Evolutionary conservation across 1,140 invertebrate genomes (phyloP).

Genomic region (Drosophila obscura): DNA sequence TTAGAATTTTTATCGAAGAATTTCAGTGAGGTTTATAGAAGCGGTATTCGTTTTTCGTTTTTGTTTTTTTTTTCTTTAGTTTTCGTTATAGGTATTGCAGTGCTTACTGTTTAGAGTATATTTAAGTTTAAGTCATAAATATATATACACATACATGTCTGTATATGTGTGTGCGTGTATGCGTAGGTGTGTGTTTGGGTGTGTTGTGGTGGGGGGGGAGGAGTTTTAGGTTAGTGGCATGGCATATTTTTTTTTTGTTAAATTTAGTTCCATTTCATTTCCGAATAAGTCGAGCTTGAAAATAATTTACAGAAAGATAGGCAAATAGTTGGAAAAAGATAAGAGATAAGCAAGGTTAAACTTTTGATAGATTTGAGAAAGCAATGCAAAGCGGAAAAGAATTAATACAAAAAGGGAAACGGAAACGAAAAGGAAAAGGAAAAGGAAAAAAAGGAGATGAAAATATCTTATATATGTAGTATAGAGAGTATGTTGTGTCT

Average conservation of each 20-base stretch:
- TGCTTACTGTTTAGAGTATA: conserved; percentile 59
- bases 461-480: conserved; percentile 1
- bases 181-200: background rate
- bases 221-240: conserved; percentile 14
- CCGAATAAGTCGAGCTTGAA: no score
- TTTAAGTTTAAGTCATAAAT: conserved; percentile 53
- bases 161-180: conserved; percentile 3
- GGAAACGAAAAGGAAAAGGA: background rate
- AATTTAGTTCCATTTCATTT: background rate
- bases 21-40: conserved; percentile 83
- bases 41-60: conserved; percentile 56
- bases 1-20: conserved; percentile 69
- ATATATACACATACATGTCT: conserved; percentile 34
- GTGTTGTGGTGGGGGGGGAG: background rate
- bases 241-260: conserved; percentile 12
- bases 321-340: conserved; percentile 40
- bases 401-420: background rate
- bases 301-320: conserved; percentile 9
- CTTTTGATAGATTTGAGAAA: conserved; percentile 21
- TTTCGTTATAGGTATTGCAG: conserved; percentile 56
- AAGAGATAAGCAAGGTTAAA: conserved; percentile 12
- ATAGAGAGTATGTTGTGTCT: conserved; percentile 15
- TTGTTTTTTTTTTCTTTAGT: conserved; percentile 23
- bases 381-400: conserved; percentile 25
- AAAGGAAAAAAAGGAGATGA: conserved; percentile 2